Conservation (phyloP, 1,140 invertebrate species). For the Tetragonula clypearis region DNA sequence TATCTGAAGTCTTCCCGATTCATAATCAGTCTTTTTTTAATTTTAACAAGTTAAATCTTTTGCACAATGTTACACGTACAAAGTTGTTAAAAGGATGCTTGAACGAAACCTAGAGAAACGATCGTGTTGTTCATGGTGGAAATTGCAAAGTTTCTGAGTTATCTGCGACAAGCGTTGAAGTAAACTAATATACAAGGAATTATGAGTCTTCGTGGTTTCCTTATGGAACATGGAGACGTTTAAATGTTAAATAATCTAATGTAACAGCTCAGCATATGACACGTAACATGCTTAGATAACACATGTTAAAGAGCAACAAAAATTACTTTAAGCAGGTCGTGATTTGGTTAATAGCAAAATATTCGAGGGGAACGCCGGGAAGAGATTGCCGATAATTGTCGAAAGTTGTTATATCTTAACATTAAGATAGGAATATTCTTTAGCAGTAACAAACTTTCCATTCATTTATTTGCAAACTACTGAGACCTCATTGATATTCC, state of each 20-base stretch:
- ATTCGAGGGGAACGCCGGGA: neutral
- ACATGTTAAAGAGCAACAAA: neutral
- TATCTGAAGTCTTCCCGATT: too few species aligned
- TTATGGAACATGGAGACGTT: neutral
- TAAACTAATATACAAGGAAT: neutral
- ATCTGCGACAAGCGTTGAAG: too few species aligned
- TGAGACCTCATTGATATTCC: neutral
- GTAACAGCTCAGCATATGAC: neutral
- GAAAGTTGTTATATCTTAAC: neutral
- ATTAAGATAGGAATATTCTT: neutral
- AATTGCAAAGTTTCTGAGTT: neutral
- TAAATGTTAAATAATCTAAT: conserved; percentile 14
- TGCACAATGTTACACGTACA: too few species aligned
- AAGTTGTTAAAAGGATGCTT: conserved; percentile 47
- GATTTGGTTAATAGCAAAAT: conserved; percentile 12
- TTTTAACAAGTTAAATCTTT: too few species aligned
- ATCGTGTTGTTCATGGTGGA: neutral
- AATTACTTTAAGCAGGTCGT: neutral
- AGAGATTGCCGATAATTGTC: neutral
- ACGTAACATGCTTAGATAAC: neutral
- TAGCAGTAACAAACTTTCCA: neutral
- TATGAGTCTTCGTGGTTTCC: neutral
- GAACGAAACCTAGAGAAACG: conserved; percentile 35
- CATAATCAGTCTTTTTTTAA: too few species aligned
- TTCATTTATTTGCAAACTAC: neutral